Conservation (phyloP, 2,113 vertebrate species). For the Sciurus niger region DNA sequence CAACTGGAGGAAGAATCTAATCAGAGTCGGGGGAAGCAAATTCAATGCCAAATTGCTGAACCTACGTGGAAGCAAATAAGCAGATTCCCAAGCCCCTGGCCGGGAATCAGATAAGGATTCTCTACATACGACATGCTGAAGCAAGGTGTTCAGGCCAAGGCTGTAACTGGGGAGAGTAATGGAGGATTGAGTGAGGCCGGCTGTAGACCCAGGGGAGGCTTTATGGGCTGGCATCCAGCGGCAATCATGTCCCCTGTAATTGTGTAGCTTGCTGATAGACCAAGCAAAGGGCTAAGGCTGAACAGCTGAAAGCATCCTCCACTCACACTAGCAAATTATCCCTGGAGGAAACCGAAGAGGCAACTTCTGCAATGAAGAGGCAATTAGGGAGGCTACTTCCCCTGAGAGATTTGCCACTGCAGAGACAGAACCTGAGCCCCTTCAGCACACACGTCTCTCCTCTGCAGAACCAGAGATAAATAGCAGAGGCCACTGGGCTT, state of each 20-base stretch:
- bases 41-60: not conserved
- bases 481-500: slow-evolving; percentile 50
- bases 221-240: not conserved
- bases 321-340: slow-evolving; percentile 31
- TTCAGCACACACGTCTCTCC: not conserved
- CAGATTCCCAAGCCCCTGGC: not conserved
- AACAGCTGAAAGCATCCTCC: not conserved
- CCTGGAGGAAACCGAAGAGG: slow-evolving; percentile 52
- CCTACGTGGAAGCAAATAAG: not conserved
- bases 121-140: not conserved
- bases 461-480: slow-evolving; percentile 55
- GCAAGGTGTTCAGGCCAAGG: not conserved
- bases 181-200: not conserved
- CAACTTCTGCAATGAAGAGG: not conserved
- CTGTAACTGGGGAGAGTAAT: not conserved
- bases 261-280: not conserved
- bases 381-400: slow-evolving; percentile 49
- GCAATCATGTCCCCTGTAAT: not conserved
- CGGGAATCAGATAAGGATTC: not conserved
- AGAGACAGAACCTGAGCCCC: not conserved
- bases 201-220: not conserved
- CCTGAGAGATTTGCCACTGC: not conserved
- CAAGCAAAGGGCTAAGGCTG: not conserved
- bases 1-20: not conserved
- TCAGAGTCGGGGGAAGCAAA: not conserved